A percentile compares a stretch with the other conserved stretches of the same genome.
Evolutionary conservation across 30 jellyfish, hydroid and myxozoan genomes (phyloP).

Genomic region (Turritopsis rubra): DNA sequence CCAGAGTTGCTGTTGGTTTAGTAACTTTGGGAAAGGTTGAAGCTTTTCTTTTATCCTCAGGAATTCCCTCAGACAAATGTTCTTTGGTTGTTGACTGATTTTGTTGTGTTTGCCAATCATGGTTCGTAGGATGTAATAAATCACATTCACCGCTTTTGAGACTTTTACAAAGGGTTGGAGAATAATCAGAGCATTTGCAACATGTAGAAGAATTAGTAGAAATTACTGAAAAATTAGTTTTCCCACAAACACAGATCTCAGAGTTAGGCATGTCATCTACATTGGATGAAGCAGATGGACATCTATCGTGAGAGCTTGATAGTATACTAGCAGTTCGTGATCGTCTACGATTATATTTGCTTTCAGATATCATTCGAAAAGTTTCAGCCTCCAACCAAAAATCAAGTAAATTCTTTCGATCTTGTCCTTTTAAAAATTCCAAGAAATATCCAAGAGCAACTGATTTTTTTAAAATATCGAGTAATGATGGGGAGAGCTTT

Average conservation of each 20-base stretch:
- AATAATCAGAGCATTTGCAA: neutral
- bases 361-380: slow-evolving; percentile 53
- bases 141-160: neutral
- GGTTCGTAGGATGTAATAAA: neutral
- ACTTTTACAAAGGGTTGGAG: neutral
- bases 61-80: too few species aligned
- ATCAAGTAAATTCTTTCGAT: slow-evolving; percentile 55
- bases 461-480: slow-evolving; percentile 52
- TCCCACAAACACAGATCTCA: neutral
- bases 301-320: neutral
- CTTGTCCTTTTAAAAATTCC: slow-evolving; percentile 59
- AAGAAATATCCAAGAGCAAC: slow-evolving; percentile 75
- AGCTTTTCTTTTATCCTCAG: neutral
- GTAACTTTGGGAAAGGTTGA: neutral
- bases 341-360: slow-evolving; percentile 32
- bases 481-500: slow-evolving; percentile 53
- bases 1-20: neutral
- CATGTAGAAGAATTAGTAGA: neutral
- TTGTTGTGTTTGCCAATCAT: neutral
- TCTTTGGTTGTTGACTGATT: too few species aligned
- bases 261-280: neutral
- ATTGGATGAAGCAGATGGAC: too few species aligned
- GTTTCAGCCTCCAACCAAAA: slow-evolving; percentile 92
- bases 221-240: neutral
- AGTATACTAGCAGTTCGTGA: slow-evolving; percentile 3